Conservation (phyloP, 2,888 invertebrate genomes). For the Seira sanloemensis region DNA sequence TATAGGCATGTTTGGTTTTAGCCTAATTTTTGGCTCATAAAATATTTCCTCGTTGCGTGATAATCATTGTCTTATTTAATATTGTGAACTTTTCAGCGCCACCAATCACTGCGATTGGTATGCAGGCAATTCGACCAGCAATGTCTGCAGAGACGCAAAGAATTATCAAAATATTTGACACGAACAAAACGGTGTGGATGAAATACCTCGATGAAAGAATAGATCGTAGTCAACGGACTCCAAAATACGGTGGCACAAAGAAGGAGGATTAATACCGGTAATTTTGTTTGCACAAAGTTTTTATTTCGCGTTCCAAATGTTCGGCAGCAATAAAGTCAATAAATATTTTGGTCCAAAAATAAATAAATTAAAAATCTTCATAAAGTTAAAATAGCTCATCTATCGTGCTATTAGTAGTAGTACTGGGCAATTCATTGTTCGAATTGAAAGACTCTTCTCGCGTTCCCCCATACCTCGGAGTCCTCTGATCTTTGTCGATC, state of each 20-base stretch:
- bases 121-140: constrained; percentile 19
- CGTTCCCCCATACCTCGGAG: not conserved
- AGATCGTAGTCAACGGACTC: constrained; percentile 19
- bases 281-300: too few relatives aligned
- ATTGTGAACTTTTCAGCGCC: constrained; percentile 18
- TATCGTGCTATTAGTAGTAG: not conserved
- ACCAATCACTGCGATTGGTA: constrained; percentile 12
- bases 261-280: not conserved
- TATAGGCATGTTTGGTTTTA: too few relatives aligned
- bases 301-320: not conserved
- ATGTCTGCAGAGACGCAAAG: constrained; percentile 23
- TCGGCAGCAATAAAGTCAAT: not conserved
- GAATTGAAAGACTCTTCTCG: not conserved
- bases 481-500: not conserved
- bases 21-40: not conserved
- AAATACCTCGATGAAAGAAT: constrained; percentile 22
- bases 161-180: constrained; percentile 17
- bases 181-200: constrained; percentile 24
- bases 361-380: not conserved
- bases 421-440: not conserved
- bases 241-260: not conserved
- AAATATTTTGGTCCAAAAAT: not conserved
- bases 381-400: not conserved
- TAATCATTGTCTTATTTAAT: not conserved
- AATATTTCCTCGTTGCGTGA: not conserved